Percentiles rank a stretch among this genome's conserved stretches.
Conservation (phyloP, 30 jellyfish, hydroid and myxozoan genomes). For the Hydractinia symbiolongicarpus region DNA sequence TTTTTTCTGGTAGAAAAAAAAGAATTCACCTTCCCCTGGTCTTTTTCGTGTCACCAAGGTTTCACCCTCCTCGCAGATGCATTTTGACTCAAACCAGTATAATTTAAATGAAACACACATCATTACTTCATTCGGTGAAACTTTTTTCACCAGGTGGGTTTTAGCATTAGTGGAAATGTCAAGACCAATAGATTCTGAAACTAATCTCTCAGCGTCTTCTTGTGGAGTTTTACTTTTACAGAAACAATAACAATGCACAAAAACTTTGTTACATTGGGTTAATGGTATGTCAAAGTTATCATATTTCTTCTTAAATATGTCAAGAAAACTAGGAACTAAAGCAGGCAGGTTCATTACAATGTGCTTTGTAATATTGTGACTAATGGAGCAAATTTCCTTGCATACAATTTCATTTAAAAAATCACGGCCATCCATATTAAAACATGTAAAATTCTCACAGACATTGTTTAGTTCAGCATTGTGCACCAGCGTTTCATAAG, state of each 20-base stretch:
- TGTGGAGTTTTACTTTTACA: conserved; percentile 55
- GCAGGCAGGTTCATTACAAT: conserved; percentile 97
- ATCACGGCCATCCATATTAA: conserved; percentile 74
- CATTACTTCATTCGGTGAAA: conserved; percentile 90
- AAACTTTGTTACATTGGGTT: not conserved
- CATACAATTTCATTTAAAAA: conserved; percentile 32
- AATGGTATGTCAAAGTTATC: not conserved
- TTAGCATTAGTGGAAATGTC: conserved; percentile 20
- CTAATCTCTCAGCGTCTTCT: conserved; percentile 46
- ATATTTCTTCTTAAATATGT: conserved; percentile 40
- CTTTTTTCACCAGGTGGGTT: conserved; percentile 71
- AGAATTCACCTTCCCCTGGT: too few relatives aligned
- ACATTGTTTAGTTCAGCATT: conserved; percentile 54
- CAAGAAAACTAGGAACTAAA: conserved; percentile 63
- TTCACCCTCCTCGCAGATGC: too few relatives aligned
- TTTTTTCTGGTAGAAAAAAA: too few relatives aligned
- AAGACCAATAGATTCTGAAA: conserved; percentile 32
- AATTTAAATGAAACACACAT: conserved; percentile 79
- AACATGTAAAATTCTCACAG: conserved; percentile 17
- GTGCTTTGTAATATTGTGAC: conserved; percentile 28
- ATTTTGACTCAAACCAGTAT: conserved; percentile 23
- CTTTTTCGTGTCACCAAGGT: too few relatives aligned
- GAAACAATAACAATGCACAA: conserved; percentile 82
- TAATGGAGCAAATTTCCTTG: not conserved
- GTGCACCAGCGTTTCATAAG: too few relatives aligned